Evolutionary conservation across 2,113 vertebrate genomes (phyloP), one percentile per base, ranked within the genome.

Genomic region (Notiomystis cincta): DNA sequence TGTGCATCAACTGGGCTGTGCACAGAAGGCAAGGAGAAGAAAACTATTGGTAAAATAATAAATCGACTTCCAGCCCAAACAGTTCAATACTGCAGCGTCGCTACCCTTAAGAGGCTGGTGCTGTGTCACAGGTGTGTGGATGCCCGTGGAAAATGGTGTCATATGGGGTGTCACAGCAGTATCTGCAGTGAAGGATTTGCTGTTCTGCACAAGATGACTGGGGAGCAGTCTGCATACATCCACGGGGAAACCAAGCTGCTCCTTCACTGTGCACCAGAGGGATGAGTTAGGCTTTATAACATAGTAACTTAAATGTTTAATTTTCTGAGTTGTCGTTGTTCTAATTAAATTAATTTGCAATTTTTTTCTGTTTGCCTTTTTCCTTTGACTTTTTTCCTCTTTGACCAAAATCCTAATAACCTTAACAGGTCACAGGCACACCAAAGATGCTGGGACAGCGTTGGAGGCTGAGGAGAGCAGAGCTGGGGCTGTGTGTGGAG

Each of bases 371-470:
- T 67, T 70, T 69, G 56, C 8, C 15, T 56, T 85, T 87, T 82
- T 79, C 7, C 15, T 35, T 64, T 64, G 31, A 31, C 15, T 60
- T 72, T 30, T 60, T 58, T 71, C 31, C 25, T 72, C 58, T 51
- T 73, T 28, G 64, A 58, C 38, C 75, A 13, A 81, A 87, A n/a
- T 35, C 35, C 18, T n/a, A 7, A 4, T 35, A 25, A 11, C 27
- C 51, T 28, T 7, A 0, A 3, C 9, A 1, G 2, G 13, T 19
- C 1, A 2, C 0, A 1, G 27, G 47, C 0, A 3, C 35, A 2
- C 28, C 0, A 7, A 7, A 35, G 62, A 3, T 31, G n/a, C 31
- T 6, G 65, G 44, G 54, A 20, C 7, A 5, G 19, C 0, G 0
- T 0, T 2, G 18, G 37, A 22, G 14, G 0, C 15, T 3, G 13